Percentiles rank a stretch among this genome's conserved stretches.
Conservation (phyloP, 2,888 invertebrate species). For the Anorthoa munda region DNA sequence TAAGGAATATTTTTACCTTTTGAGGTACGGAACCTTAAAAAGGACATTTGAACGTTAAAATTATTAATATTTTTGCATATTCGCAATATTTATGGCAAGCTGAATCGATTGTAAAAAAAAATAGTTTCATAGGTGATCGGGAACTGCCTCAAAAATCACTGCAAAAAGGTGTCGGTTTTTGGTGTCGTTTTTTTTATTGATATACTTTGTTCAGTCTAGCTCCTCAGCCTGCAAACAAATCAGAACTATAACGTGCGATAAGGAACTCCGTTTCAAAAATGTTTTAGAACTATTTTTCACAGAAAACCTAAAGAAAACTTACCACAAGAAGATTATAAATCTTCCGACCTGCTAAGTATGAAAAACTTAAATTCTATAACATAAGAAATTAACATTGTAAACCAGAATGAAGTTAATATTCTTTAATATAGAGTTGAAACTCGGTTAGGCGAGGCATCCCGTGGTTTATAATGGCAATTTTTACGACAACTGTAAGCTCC, state of each 20-base stretch:
- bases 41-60: too few relatives aligned
- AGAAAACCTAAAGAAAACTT: background rate
- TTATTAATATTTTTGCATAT: too few relatives aligned
- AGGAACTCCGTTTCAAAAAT: background rate
- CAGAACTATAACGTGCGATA: too few relatives aligned
- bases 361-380: constrained; percentile 34
- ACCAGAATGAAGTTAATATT: constrained; percentile 34
- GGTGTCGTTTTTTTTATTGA: background rate
- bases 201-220: too few relatives aligned
- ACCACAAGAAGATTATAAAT: background rate
- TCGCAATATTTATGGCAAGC: too few relatives aligned
- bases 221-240: too few relatives aligned
- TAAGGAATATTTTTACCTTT: too few relatives aligned
- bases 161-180: too few relatives aligned
- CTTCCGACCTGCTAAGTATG: background rate
- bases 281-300: background rate
- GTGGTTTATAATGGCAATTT: constrained; percentile 50
- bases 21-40: too few relatives aligned
- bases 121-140: too few relatives aligned
- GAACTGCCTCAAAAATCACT: too few relatives aligned
- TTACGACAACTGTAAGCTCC: constrained; percentile 48
- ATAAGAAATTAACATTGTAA: constrained; percentile 41
- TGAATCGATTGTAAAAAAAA: too few relatives aligned
- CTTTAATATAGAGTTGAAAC: constrained; percentile 41
- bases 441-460: constrained; percentile 14